A percentile compares a stretch with the other conserved stretches of the same genome.
Evolutionary conservation across 2,797 vertebrate species (phyloP).

Genomic region (Lateolabrax maculatus): DNA sequence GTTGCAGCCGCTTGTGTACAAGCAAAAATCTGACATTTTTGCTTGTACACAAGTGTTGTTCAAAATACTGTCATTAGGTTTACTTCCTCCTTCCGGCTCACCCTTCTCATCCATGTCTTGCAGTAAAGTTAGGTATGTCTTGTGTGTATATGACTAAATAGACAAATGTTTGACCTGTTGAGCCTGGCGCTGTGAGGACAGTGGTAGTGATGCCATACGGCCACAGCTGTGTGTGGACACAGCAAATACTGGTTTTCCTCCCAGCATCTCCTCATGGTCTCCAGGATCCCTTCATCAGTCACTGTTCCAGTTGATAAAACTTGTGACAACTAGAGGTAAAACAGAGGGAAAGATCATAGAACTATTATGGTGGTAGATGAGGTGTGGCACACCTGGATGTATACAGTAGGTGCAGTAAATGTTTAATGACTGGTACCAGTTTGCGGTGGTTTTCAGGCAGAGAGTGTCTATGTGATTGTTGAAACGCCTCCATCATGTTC

Average conservation of each 20-base stretch:
- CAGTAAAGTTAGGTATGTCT: background rate
- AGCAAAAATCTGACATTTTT: no score
- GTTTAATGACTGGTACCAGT: constrained; percentile 61
- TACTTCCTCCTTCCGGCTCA: no score
- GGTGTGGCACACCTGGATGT: background rate
- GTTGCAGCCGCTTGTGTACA: no score
- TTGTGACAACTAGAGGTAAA: constrained; percentile 80
- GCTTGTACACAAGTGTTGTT: background rate
- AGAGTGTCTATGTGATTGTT: constrained; percentile 74
- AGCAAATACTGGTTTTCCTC: constrained; percentile 91
- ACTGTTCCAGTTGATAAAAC: constrained; percentile 82
- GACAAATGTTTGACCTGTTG: constrained; percentile 73
- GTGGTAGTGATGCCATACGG: constrained; percentile 90
- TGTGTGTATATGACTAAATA: background rate
- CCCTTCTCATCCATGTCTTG: background rate
- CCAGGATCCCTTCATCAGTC: constrained; percentile 86
- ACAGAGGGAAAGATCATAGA: background rate
- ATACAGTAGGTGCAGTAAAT: background rate
- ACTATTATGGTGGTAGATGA: background rate
- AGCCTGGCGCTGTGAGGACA: constrained; percentile 67
- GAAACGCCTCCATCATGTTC: constrained; percentile 91
- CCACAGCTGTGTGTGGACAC: constrained; percentile 95
- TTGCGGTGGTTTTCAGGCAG: constrained; percentile 84
- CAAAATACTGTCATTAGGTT: background rate
- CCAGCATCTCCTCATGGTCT: constrained; percentile 91